Conservation (phyloP, 1,140 invertebrate genomes). For the Araneus ventricosus region DNA sequence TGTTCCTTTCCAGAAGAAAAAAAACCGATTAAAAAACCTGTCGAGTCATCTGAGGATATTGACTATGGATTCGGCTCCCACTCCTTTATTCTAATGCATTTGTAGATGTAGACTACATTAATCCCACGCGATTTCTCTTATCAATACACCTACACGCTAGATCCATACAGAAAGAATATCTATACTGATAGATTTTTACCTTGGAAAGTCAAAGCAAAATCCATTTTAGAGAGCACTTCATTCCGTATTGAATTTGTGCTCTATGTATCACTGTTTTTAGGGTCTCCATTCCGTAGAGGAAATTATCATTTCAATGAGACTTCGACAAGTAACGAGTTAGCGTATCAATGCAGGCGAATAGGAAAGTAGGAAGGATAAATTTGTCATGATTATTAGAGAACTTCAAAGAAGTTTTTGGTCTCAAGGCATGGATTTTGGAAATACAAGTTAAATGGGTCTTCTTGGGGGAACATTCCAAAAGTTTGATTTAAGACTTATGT, state of each 20-base stretch:
- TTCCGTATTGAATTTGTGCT: not conserved
- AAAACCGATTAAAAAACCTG: too few relatives aligned
- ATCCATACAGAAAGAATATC: not conserved
- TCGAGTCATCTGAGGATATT: too few relatives aligned
- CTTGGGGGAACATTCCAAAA: too few relatives aligned
- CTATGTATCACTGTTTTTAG: not conserved
- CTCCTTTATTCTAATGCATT: too few relatives aligned
- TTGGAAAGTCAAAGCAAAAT: not conserved
- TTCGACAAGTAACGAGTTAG: not conserved
- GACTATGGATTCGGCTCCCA: too few relatives aligned
- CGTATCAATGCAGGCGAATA: not conserved
- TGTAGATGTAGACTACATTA: not conserved
- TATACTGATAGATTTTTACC: not conserved
- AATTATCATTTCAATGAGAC: not conserved
- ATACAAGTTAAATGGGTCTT: too few relatives aligned
- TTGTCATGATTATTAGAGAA: not conserved
- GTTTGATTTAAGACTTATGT: too few relatives aligned
- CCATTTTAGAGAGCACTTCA: not conserved
- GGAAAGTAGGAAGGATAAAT: not conserved
- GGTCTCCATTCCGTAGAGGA: not conserved
- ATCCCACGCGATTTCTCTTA: not conserved
- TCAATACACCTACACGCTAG: not conserved
- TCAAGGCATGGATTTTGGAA: too few relatives aligned
- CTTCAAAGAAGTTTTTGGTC: too few relatives aligned
- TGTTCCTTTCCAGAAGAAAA: too few relatives aligned